phyloP scores from a whole-genome alignment of 1,140 invertebrate species.

The Sycophila sp. region DNA sequence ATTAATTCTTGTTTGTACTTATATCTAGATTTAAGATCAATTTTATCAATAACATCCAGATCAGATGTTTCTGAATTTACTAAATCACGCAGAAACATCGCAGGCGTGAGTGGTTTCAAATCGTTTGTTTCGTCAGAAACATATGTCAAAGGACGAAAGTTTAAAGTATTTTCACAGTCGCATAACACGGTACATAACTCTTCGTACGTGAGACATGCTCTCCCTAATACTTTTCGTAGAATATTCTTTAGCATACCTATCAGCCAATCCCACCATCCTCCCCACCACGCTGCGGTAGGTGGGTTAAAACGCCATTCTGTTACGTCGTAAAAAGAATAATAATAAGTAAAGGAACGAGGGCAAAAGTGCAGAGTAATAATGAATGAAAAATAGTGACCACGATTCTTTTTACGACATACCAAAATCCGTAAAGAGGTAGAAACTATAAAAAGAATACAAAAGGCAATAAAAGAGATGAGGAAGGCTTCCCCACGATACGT shows the following conservation, averaged over 20 bases:
- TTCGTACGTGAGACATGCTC: slow-evolving; percentile 45
- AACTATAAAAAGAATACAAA: too few relatives aligned
- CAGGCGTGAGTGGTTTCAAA: slow-evolving; percentile 28
- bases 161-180: slow-evolving; percentile 48
- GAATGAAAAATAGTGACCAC: too few relatives aligned
- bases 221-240: slow-evolving; percentile 44
- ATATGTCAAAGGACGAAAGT: slow-evolving; percentile 55
- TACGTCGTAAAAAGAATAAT: too few relatives aligned
- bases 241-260: slow-evolving; percentile 46
- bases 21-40: slow-evolving; percentile 31
- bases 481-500: too few relatives aligned
- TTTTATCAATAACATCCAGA: slow-evolving; percentile 36
- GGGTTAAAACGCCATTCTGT: slow-evolving; percentile 57
- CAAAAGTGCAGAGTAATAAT: too few relatives aligned
- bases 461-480: too few relatives aligned
- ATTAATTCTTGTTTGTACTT: slow-evolving; percentile 36
- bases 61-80: slow-evolving; percentile 42
- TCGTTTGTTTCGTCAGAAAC: slow-evolving; percentile 48
- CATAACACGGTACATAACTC: slow-evolving; percentile 49
- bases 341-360: too few relatives aligned
- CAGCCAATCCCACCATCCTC: slow-evolving; percentile 54
- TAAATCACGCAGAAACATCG: slow-evolving; percentile 47
- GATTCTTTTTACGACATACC: too few relatives aligned
- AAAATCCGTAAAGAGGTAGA: too few relatives aligned
- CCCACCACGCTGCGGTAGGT: slow-evolving; percentile 55